phyloP scores from a whole-genome alignment of 2,888 invertebrate species.

The Macrophya alboannulata region DNA sequence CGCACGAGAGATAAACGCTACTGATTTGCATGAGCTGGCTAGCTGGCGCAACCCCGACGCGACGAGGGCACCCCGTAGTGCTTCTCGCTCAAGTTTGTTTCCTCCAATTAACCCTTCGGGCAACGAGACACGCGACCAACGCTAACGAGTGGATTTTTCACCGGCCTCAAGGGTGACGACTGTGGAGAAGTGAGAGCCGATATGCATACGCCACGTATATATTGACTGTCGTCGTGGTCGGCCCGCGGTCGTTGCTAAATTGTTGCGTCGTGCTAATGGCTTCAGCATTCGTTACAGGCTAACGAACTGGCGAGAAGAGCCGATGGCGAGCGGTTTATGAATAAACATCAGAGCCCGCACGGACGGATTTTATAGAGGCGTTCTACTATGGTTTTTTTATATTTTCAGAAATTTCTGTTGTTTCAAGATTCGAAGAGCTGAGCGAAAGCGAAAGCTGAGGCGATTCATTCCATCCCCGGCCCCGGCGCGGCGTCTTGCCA shows the following conservation, averaged over 20 bases:
- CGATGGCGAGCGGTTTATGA: constrained; percentile 7
- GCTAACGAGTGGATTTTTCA: constrained; percentile 72
- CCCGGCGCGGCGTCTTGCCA: constrained; percentile 37
- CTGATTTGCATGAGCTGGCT: constrained; percentile 75
- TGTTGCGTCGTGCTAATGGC: constrained; percentile 44
- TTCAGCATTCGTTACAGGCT: constrained; percentile 47
- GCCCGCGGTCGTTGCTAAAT: constrained; percentile 45
- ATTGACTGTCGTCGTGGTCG: constrained; percentile 49
- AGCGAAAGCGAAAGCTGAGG: constrained; percentile 14
- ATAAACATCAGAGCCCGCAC: background rate
- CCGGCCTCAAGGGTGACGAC: constrained; percentile 57
- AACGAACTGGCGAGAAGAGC: constrained; percentile 40
- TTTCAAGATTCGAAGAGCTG: background rate
- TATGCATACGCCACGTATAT: constrained; percentile 49
- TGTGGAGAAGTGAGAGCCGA: constrained; percentile 15
- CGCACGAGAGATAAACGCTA: constrained; percentile 68
- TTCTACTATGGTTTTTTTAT: background rate
- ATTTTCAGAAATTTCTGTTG: background rate
- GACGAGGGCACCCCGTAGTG: constrained; percentile 56
- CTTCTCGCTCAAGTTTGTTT: constrained; percentile 67
- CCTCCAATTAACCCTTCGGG: constrained; percentile 78
- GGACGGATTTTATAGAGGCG: background rate
- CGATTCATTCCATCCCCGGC: background rate
- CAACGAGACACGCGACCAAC: constrained; percentile 73
- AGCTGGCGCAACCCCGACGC: constrained; percentile 67